Base-by-base conservation (phyloP, 1,140 invertebrate species). In the Halotydeus destructor region DNA sequence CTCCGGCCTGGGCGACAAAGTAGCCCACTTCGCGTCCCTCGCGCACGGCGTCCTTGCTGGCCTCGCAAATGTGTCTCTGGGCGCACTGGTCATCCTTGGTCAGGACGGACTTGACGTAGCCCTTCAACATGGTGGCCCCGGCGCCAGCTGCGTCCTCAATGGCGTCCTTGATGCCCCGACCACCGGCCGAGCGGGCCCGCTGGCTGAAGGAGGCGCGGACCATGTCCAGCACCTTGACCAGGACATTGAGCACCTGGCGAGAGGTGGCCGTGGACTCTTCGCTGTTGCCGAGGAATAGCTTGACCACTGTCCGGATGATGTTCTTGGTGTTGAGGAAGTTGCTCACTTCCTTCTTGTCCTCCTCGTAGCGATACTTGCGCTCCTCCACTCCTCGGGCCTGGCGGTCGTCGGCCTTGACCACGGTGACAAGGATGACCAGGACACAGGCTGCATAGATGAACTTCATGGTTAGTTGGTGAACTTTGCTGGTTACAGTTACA, bases 1-100 rank as follows among this genome's bases (percentile, higher is more conserved):
- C 78, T 76, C 80, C 81, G 49, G 88, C 64, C 63, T 86, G 80
- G 53, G 83, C 86, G 69, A 85, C 83, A 38, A 86, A 71, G 51
- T 78, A 76, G 48, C 75, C 78, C 45, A 74, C 72, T 50, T 78
- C 78, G 40, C 66, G 63, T 38, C 79, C 74, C 53, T 83, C 79
- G 6, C 67, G 65, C 12, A 76, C 68, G 57, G 82, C 88, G 55
- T 85, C 81, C 18, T 69, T 74, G 55, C 79, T 85, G 2, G 82
- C 82, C 53, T 86, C 78, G 55, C 84, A 89, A 33, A 88, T 68
- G 63, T 71, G 78, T 57, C 70, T 80, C 64, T 74, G 72, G 55
- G 75, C 71, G 56, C 79, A 83, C 45, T 66, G 67, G 50, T 81
- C 77, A 52, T 85, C 75, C 14, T 69, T 67, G n/a, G 72, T 76